Evolutionary conservation across 1,140 invertebrate genomes (phyloP), one percentile per base, ranked within the genome.

Genomic region (Drosophila santomea): DNA sequence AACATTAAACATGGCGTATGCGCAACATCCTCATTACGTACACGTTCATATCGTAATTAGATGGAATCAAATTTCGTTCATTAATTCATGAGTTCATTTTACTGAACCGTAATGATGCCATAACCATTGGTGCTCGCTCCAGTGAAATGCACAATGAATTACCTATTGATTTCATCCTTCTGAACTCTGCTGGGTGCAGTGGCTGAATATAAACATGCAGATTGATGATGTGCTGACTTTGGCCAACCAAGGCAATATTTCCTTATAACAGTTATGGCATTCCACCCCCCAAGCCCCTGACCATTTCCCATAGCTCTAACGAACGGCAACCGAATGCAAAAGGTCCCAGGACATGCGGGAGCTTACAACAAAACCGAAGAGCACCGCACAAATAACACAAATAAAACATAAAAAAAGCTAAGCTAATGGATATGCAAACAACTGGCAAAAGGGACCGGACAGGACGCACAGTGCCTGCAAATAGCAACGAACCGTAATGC

Each of bases 371-470:
- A 71, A 61, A 60, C 43, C 44, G 45, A 77, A 55, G 48, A 71
- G 63, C 59, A 28, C 44, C 58, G 41, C 41, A 45, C 41, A n/a
- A 25, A 25, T 25, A 57, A 61, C 57, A 41, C 41, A 43, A 43
- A 43, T 15, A 43, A n/a, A 43, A n/a, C 41, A 43, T 39, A 63
- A 72, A 58, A 58, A 35, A 71, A 71, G 60, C 52, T 58, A 78
- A 71, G 51, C 74, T 82, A 83, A 79, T 83, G 74, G 75, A 64
- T 78, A 80, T 80, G 78, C 71, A 62, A 80, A 80, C 78, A 80
- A 80, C 72, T 81, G 51, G 64, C 51, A 72, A 66, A 75, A 58
- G 71, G 74, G 74, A 78, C 74, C 56, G 56, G 48, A 75, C 72
- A 76, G 74, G 61, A 66, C 44, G 66, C 52, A 81, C 68, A 79